Percentiles rank a stretch among this genome's conserved stretches.
Evolutionary conservation across 2,797 vertebrate genomes (phyloP).

Genomic region (Pangasius sanitwongsei): DNA sequence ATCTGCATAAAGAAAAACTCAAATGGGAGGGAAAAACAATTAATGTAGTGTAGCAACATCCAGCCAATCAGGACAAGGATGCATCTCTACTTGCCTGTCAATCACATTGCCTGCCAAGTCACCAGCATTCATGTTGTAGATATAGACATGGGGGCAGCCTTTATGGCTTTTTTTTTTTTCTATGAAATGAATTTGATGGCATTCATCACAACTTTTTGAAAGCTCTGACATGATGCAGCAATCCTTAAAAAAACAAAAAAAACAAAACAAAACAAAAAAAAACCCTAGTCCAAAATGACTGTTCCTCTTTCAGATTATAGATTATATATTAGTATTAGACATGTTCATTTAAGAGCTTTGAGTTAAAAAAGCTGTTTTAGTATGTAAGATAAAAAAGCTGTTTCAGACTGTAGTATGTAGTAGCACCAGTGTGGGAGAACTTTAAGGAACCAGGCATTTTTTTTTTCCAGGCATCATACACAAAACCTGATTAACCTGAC

Average conservation of each 20-base stretch:
- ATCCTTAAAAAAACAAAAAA: not conserved
- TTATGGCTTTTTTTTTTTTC: not conserved
- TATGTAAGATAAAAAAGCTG: not conserved
- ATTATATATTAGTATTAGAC: not conserved
- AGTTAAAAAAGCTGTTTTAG: too few species aligned
- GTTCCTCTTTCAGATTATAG: not conserved
- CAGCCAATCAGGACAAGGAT: constrained; percentile 2
- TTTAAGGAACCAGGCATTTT: not conserved
- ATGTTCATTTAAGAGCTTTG: too few species aligned
- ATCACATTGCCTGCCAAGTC: not conserved
- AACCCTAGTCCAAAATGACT: not conserved
- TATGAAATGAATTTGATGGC: not conserved
- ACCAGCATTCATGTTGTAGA: not conserved
- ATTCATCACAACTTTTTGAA: not conserved
- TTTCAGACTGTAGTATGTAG: not conserved
- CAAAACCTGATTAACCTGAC: constrained; percentile 9
- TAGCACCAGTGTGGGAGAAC: not conserved
- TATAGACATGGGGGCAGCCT: not conserved
- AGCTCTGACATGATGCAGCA: not conserved
- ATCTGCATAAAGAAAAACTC: not conserved
- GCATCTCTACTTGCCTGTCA: not conserved
- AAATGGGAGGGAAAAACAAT: not conserved
- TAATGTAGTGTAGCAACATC: not conserved
- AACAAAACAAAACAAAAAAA: too few species aligned
- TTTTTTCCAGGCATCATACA: not conserved